Evolutionary conservation across 2,113 vertebrate species (phyloP).

Genomic region (Fulica atra): DNA sequence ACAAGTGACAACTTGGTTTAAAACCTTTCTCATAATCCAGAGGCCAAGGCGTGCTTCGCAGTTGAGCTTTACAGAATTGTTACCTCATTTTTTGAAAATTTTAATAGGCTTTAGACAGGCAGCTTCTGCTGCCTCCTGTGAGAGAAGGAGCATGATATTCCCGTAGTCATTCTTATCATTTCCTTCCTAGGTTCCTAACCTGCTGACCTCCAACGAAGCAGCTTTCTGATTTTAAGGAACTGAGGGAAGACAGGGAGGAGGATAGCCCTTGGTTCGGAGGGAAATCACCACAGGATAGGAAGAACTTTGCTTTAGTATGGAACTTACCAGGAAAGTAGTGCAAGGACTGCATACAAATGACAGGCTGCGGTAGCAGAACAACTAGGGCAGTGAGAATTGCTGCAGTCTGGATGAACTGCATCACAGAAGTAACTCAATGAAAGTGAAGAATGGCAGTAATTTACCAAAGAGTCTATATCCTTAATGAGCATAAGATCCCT

Average conservation of each 20-base stretch:
- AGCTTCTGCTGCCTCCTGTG: not conserved
- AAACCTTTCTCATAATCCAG: not conserved
- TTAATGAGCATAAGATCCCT: constrained; percentile 31
- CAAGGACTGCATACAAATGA: not conserved
- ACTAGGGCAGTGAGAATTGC: not conserved
- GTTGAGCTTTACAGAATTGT: not conserved
- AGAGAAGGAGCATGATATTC: not conserved
- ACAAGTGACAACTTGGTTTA: not conserved
- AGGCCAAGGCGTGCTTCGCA: not conserved
- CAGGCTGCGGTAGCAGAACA: not conserved
- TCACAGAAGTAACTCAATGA: constrained; percentile 1
- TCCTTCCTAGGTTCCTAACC: not conserved
- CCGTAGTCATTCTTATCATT: not conserved
- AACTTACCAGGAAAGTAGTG: not conserved
- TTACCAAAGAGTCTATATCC: constrained; percentile 30
- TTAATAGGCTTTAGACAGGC: not conserved
- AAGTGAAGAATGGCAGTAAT: constrained; percentile 56
- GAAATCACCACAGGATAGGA: not conserved
- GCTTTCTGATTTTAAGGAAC: not conserved
- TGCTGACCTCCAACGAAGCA: not conserved
- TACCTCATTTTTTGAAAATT: not conserved
- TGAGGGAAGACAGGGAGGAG: not conserved
- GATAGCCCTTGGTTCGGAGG: not conserved
- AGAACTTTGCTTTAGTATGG: not conserved
- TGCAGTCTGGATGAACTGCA: not conserved